Percentiles rank a stretch among this genome's conserved stretches.
Conservation (phyloP, 2,888 invertebrate genomes). For the Drosophila longiperda region DNA sequence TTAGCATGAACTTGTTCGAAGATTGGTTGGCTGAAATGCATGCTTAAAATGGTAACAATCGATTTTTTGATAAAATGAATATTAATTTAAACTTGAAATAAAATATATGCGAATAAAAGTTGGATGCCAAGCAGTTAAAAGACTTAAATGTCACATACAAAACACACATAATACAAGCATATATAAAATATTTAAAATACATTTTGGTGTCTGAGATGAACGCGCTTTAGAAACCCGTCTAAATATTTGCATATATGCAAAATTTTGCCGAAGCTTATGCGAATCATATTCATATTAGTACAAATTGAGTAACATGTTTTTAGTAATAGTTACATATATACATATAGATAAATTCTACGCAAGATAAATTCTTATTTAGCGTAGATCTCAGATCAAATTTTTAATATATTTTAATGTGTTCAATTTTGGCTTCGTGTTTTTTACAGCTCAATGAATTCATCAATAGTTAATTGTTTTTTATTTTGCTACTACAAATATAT, state of each 20-base stretch:
- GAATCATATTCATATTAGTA: background rate
- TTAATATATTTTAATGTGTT: background rate
- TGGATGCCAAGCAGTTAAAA: conserved; percentile 4
- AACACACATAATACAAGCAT: conserved; percentile 7
- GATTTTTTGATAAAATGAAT: conserved; percentile 36
- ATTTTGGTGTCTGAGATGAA: background rate
- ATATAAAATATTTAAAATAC: background rate
- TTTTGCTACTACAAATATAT: background rate
- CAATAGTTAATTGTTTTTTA: background rate
- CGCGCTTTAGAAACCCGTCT: background rate
- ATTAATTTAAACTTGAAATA: conserved; percentile 41
- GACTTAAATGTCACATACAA: background rate
- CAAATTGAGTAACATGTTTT: background rate
- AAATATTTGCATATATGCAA: conserved; percentile 10
- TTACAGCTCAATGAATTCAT: background rate
- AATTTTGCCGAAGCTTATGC: background rate
- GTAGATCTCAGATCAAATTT: background rate
- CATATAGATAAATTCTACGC: background rate
- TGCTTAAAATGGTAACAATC: conserved; percentile 16
- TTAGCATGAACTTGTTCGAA: conserved; percentile 10
- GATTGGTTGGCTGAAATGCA: conserved; percentile 25
- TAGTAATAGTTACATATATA: background rate
- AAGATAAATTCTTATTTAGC: background rate
- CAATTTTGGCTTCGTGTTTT: background rate
- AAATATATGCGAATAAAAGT: conserved; percentile 8